Conservation (phyloP, 23 tunicate species). For the Ciona savignyi region DNA sequence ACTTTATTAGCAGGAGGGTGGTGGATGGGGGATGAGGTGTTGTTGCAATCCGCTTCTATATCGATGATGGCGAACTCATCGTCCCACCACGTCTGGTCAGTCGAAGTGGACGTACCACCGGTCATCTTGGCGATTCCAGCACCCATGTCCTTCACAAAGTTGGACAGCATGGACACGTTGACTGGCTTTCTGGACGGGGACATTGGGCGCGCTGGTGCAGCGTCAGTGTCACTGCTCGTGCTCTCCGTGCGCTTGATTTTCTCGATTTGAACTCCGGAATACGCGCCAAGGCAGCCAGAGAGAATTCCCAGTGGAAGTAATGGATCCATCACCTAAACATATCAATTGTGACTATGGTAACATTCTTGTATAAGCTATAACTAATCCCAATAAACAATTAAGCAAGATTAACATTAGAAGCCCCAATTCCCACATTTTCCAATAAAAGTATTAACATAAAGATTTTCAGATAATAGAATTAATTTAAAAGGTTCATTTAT, state of each 20-base stretch:
- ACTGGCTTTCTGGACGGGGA: slow-evolving; percentile 20
- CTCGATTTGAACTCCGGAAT: slow-evolving; percentile 41
- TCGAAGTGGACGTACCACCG: slow-evolving; percentile 2
- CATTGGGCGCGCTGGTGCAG: neutral
- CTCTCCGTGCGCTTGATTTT: slow-evolving; percentile 20
- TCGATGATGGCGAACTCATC: slow-evolving; percentile 36
- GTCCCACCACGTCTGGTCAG: slow-evolving; percentile 34
- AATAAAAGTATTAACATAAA: no score
- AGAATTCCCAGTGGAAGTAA: slow-evolving; percentile 54
- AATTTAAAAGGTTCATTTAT: no score
- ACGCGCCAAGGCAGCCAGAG: slow-evolving; percentile 43
- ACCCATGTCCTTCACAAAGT: slow-evolving; percentile 50
- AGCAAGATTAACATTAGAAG: no score
- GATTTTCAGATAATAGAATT: no score
- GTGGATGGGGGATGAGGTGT: no score
- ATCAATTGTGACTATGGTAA: no score
- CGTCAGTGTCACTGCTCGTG: neutral
- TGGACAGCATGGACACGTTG: slow-evolving; percentile 21
- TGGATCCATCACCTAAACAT: slow-evolving; percentile 83
- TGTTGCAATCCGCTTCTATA: slow-evolving; percentile 3
- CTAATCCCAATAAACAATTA: no score
- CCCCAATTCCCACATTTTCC: no score
- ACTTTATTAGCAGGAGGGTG: no score
- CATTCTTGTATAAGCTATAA: no score
- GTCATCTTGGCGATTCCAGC: slow-evolving; percentile 28